A percentile compares a stretch with the other conserved stretches of the same genome.
Conservation (phyloP, 2,113 vertebrate species). For the Chelonoidis abingdonii region DNA sequence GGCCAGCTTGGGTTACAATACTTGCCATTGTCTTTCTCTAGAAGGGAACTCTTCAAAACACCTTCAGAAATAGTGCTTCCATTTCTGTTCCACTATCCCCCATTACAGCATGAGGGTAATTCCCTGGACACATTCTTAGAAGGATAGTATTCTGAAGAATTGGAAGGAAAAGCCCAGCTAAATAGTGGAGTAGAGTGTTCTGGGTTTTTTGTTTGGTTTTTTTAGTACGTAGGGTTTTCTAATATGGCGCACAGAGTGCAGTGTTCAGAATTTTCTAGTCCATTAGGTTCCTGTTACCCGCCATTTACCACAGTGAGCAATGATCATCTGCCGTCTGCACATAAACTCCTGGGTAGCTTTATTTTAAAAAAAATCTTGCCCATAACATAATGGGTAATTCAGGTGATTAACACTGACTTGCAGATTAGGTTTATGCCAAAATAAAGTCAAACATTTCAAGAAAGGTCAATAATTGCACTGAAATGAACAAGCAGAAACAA, state of each 20-base stretch:
- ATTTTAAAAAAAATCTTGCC: accelerated
- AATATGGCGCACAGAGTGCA: neutral
- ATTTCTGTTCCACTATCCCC: neutral
- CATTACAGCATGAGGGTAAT: neutral
- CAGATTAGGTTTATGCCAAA: neutral
- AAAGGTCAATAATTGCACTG: slow-evolving; percentile 29
- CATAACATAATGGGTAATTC: neutral
- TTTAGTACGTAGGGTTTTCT: neutral
- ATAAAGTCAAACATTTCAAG: neutral
- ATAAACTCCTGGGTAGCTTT: neutral
- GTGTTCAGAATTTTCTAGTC: neutral
- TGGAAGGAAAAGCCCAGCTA: neutral
- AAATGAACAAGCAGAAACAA: slow-evolving; percentile 34
- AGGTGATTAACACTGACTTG: slow-evolving; percentile 30
- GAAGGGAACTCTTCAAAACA: neutral
- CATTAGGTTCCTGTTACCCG: neutral
- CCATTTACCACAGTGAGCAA: neutral
- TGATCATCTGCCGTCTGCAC: neutral
- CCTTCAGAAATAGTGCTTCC: neutral
- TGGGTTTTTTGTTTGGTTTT: neutral
- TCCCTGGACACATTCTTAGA: neutral
- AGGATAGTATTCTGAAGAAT: neutral
- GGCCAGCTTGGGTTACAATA: neutral
- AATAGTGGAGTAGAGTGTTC: neutral
- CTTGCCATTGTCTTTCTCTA: neutral